Conservation (phyloP, 2,113 vertebrate species). For the Sapajus apella region DNA sequence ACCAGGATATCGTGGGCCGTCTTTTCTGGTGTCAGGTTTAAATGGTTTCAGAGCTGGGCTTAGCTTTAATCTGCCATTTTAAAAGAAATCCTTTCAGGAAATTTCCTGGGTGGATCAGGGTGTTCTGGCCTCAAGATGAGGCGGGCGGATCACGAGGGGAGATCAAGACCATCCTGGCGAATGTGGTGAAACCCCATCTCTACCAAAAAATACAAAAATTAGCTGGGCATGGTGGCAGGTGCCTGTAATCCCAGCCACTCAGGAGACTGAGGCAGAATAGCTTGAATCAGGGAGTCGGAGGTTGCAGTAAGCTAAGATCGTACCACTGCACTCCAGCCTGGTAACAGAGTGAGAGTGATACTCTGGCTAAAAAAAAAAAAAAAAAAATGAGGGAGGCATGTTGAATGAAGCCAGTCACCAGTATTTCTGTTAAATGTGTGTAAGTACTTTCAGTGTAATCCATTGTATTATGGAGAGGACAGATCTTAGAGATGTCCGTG, state of each 20-base stretch:
- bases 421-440: neutral
- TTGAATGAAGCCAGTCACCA: neutral
- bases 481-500: neutral
- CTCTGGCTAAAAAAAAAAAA: too few relatives aligned
- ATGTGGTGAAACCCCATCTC: too few relatives aligned
- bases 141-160: too few relatives aligned
- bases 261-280: too few relatives aligned
- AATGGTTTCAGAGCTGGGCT: neutral
- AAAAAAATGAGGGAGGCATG: neutral
- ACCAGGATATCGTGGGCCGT: neutral
- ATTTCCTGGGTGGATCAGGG: neutral
- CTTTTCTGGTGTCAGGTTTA: neutral
- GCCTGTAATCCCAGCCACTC: too few relatives aligned
- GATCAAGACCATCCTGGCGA: too few relatives aligned
- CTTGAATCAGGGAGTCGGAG: too few relatives aligned
- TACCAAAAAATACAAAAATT: too few relatives aligned
- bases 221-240: too few relatives aligned
- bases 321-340: too few relatives aligned
- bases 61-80: constrained; percentile 7
- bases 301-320: too few relatives aligned
- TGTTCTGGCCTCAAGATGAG: neutral
- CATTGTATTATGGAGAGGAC: neutral
- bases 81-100: neutral
- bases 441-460: neutral
- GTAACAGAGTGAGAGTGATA: too few relatives aligned